Base-by-base conservation (phyloP, 2,888 invertebrate genomes). In the Eristalis pertinax region DNA sequence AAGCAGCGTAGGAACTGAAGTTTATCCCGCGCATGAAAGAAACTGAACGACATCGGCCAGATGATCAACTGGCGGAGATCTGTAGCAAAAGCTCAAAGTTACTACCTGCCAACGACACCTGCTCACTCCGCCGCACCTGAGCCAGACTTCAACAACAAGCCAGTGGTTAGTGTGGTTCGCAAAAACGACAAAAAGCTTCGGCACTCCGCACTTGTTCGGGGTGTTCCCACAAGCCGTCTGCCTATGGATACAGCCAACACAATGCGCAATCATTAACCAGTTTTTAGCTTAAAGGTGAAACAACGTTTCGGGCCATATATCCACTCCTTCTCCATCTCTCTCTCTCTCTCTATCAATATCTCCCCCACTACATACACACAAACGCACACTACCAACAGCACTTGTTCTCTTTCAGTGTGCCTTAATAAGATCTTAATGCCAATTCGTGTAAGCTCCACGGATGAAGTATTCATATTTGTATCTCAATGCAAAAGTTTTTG, bases 271-370 rank as follows among this genome's bases (percentile, higher is more conserved):
- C 69, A 56, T 69, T 79, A 50, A 78, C 69, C 60, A 60, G 60
- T 60, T 60, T 60, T 60, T 87, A 80, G 78, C 83, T 86, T 86
- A 79, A 86, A 83, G 86, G 86, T 83, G 86, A 86, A 86, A 78
- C 78, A 86, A 70, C 60, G 63, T 84, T 79, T 50, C 50, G 50
- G 50, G 50, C 63, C 50, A 19, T 43, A n/a, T 2, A 50, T 56
- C 32, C 15, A 19, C 62, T 62, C 41, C 26, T 74, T 60, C 38
- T 81, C 60, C 58, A 50, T 78, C 70, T 65, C 15, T 67, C 32
- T 32, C 32, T 79, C 62, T 76, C 62, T 75, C 62, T 58, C 60
- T 70, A 19, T 56, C 19, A 29, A 38, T 50, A 38, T 1, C 43
- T n/a, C 19, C n/a, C 19, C 5, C 50, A 32, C 29, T 29, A 7